Base-by-base conservation (phyloP, 2,888 invertebrate genomes). In the Beris morrisii region DNA sequence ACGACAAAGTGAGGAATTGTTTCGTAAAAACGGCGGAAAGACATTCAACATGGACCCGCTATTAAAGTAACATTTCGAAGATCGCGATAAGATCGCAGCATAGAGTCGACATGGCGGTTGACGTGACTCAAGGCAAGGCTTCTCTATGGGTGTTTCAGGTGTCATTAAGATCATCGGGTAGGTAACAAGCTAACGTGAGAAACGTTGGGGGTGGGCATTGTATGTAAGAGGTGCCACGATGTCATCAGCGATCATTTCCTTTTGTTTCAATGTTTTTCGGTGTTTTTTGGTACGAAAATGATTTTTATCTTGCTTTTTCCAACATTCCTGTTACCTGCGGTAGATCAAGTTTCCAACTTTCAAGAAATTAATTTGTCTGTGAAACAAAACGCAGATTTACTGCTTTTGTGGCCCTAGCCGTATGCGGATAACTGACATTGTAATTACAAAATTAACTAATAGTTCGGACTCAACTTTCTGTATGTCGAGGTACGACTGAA, bases 121-220 rank as follows among this genome's bases (percentile, higher is more conserved):
- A 50, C 50, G 59, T 59, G 61, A 52, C 52, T 57, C 22, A 38
- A 31, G 28, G 58, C 31, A 32, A 11, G n/a, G 11, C 61, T 61
- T 50, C 32, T 50, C 50, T 38, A 22, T 52, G 61, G 15, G n/a
- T 54, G 56, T 15, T 52, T 61, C 15, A 22, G 52, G 38, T 61
- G 52, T 61, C 61, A 61, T 61, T 61, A 61, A 61, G 61, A 61
- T 61, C 38, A 61, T 50, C 61, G 61, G 9, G 61, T 61, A 61
- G 9, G 61, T 61, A 61, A 61, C 61, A 32, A 50, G 31, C 32
- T 61, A 43, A 61, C 52, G 52, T 61, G 61, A 52, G 61, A 61
- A 61, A 32, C 48, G 31, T 59, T 32, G 46, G 43, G 38, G 61
- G 61, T 32, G 52, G 59, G 50, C 52, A 59, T 31, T 59, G 58